Evolutionary conservation across 2,888 invertebrate species (phyloP).

Genomic region (Proisotoma minuta): DNA sequence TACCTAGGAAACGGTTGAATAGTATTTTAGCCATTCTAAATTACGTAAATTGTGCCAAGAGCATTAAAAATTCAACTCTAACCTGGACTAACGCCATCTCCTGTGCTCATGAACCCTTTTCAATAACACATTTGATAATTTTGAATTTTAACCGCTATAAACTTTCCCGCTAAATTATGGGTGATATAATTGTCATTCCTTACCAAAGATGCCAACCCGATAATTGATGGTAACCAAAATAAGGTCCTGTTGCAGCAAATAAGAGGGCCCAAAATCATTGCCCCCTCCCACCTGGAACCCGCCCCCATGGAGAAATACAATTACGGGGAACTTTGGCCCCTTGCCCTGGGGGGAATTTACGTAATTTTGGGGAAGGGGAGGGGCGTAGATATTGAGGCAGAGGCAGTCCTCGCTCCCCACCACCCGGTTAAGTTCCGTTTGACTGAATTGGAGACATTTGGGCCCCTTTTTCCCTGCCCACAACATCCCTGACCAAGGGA

Average conservation of each 20-base stretch:
- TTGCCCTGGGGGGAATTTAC: neutral
- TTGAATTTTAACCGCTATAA: neutral
- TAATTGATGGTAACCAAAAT: constrained; percentile 40
- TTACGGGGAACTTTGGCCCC: constrained; percentile 29
- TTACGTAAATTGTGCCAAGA: neutral
- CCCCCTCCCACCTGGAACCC: constrained; percentile 28
- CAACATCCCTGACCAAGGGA: constrained; percentile 30
- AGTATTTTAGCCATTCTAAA: neutral
- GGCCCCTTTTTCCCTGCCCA: constrained; percentile 31
- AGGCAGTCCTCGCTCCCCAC: constrained; percentile 40
- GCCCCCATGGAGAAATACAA: constrained; percentile 43
- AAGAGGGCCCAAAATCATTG: constrained; percentile 38
- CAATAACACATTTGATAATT: neutral
- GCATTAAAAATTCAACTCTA: neutral
- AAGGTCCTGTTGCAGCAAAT: constrained; percentile 30
- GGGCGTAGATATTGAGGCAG: constrained; percentile 37
- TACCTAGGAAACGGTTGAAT: constrained; percentile 7
- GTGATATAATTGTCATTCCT: neutral
- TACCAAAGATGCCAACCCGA: constrained; percentile 36
- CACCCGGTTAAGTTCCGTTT: constrained; percentile 22
- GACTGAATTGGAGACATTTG: constrained; percentile 39
- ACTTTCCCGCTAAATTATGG: too few species aligned
- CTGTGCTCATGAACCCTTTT: constrained; percentile 21
- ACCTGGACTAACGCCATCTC: constrained; percentile 22
- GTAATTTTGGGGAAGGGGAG: neutral